Evolutionary conservation across 2,113 vertebrate genomes (phyloP), one percentile per base, ranked within the genome.

Genomic region (Motacilla tschutschensis): DNA sequence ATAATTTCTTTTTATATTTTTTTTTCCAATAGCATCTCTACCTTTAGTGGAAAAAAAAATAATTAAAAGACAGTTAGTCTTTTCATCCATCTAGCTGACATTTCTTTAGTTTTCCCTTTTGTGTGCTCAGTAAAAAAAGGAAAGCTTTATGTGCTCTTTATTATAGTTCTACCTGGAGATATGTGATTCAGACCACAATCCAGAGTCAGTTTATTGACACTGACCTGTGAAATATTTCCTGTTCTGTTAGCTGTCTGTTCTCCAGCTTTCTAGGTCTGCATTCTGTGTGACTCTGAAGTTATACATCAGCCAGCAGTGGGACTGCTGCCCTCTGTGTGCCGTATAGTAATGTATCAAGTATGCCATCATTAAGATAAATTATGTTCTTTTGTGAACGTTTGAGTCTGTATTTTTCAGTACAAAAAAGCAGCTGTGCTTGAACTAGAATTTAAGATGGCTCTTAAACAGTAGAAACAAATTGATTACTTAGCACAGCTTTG

Each of bases 311-410:
- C 66, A 93, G 64, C 89, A 94, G 69, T 29, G 46, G 78, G 87
- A 78, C 91, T 91, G 48, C 72, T 87, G 65, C 88, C 69, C 80
- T 55, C 55, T 20, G 1, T 36, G 65, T 79, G 79, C 57, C 81
- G 31, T 84, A 74, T 74, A 83, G 84, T 88, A 93, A 92, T 88
- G 69, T 69, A 92, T 94, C 90, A 93, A 88, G 63, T 17, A 53
- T 78, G 55, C 53, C 85, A 92, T 62, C 71, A 91, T 94, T 95
- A 95, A 90, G 69, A 91, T 94, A 95, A 96, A 89, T 85, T 67
- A 93, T 69, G 17, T 48, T 54, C 46, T 93, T 88, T 87, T 94
- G 50, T 59, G 80, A 91, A 82, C 17, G 12, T 91, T 90, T 82
- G 43, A 80, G 71, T 44, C 66, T 44, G 29, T 83, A 47, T 70